Evolutionary conservation across 2,113 vertebrate genomes (phyloP), one percentile per base, ranked within the genome.

Genomic region (Pyrgilauda ruficollis): DNA sequence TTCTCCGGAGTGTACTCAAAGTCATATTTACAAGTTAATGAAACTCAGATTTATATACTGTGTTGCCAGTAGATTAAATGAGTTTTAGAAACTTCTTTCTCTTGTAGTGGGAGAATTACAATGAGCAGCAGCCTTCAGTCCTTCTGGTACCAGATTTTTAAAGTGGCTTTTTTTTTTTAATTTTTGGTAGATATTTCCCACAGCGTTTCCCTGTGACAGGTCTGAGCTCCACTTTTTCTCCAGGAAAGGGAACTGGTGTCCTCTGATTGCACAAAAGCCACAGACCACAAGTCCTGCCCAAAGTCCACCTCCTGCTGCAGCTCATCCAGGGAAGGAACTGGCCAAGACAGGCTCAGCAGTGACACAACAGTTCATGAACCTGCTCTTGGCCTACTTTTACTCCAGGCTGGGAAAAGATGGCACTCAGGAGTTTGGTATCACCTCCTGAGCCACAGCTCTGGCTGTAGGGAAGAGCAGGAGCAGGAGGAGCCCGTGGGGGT

Each of bases 71-170:
- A 47, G 72, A 63, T 88, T 70, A 59, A 88, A 75, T n/a, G 37
- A 86, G 17, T 84, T 92, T 66, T 61, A 56, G 47, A 72, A 61
- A 63, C 67, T 43, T 70, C 24, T n/a, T 66, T 63, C 37, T 70
- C 35, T 52, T 78, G 6, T 53, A 44, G 27, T 18, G 33, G 33
- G 44, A 84, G 22, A 18, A 35, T 84, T 61, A 26, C 16, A 55
- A 11, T 3, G 27, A 76, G 19, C 43, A 61, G 35, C 6, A 2
- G 10, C 0, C 0, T 77, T 59, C 47, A 27, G 35, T 55, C 59
- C 30, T 84, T 33, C 27, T 77, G 52, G 5, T n/a, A 68, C 33
- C 30, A 13, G 37, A 13, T 64, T 76, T 85, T 26, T 67, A 20
- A 92, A 69, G 43, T 31, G 30, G 6, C 7, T 2, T 41, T 26